Conservation (phyloP, 2,797 vertebrate genomes). For the Argya squamiceps region DNA sequence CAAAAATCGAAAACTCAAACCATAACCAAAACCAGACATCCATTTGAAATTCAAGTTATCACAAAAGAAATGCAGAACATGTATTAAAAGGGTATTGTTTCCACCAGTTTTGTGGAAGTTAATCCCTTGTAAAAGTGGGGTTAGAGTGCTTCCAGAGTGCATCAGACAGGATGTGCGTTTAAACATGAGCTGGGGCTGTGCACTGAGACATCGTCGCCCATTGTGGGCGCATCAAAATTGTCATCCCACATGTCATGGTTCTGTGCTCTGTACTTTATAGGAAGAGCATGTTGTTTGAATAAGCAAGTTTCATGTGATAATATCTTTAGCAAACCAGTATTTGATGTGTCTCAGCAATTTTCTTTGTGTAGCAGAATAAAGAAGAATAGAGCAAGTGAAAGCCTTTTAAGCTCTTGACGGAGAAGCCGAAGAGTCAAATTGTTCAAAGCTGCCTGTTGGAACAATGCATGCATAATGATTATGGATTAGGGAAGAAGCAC, state of each 20-base stretch:
- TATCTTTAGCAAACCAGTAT: constrained; percentile 4
- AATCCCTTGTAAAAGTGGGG: constrained; percentile 4
- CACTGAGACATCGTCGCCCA: neutral
- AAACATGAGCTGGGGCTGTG: neutral
- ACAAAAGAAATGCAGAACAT: neutral
- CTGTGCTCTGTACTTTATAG: neutral
- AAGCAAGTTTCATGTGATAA: constrained; percentile 30
- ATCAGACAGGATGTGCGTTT: constrained; percentile 11
- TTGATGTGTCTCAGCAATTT: constrained; percentile 51
- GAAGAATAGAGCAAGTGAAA: constrained; percentile 7
- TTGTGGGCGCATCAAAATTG: constrained; percentile 9
- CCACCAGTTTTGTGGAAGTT: neutral
- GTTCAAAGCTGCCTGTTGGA: constrained; percentile 10
- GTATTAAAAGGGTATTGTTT: neutral
- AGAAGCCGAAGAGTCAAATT: constrained; percentile 19
- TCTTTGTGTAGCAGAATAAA: constrained; percentile 51
- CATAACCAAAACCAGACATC: neutral
- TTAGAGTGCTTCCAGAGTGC: neutral
- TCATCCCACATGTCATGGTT: neutral
- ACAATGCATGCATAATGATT: neutral
- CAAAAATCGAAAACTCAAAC: neutral
- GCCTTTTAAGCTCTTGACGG: constrained; percentile 36
- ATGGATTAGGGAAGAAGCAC: neutral
- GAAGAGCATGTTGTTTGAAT: constrained; percentile 16
- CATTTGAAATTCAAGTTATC: neutral